Percentiles rank a stretch among this genome's conserved stretches.
Conservation (phyloP, 2,113 vertebrate genomes). For the Hyperopisus bebe region DNA sequence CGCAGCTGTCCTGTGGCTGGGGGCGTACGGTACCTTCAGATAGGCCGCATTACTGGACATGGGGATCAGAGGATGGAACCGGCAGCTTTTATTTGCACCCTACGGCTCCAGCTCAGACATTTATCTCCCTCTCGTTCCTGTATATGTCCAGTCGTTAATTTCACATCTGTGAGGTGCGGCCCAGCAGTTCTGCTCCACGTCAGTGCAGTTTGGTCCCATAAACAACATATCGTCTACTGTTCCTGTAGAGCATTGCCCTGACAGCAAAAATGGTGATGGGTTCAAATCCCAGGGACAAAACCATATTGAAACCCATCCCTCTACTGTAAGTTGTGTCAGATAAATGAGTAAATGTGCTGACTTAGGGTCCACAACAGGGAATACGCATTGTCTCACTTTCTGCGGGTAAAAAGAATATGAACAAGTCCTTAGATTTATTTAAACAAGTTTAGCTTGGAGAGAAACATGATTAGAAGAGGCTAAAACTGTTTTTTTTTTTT, state of each 20-base stretch:
- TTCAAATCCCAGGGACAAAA: not conserved
- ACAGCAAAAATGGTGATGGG: not conserved
- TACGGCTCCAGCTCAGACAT: not conserved
- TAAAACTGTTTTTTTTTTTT: not conserved
- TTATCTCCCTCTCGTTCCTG: not conserved
- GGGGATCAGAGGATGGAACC: not conserved
- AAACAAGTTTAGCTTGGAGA: not conserved
- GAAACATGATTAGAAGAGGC: not conserved
- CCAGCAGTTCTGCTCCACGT: not conserved
- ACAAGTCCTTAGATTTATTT: not conserved
- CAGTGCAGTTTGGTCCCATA: not conserved
- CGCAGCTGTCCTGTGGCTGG: conserved; percentile 18
- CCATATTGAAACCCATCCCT: not conserved
- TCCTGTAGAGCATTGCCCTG: not conserved
- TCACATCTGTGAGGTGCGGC: not conserved
- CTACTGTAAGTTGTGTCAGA: not conserved
- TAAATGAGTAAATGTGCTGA: not conserved
- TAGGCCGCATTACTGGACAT: too few species aligned
- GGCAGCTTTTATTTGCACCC: not conserved
- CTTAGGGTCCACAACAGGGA: not conserved
- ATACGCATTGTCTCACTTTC: not conserved
- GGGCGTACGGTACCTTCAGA: not conserved
- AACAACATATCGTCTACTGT: not conserved
- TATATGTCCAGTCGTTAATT: not conserved
- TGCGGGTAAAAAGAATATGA: not conserved